A percentile compares a stretch with the other conserved stretches of the same genome.
Conservation (phyloP, 2,888 invertebrate species). For the Cosmia pyralina region DNA sequence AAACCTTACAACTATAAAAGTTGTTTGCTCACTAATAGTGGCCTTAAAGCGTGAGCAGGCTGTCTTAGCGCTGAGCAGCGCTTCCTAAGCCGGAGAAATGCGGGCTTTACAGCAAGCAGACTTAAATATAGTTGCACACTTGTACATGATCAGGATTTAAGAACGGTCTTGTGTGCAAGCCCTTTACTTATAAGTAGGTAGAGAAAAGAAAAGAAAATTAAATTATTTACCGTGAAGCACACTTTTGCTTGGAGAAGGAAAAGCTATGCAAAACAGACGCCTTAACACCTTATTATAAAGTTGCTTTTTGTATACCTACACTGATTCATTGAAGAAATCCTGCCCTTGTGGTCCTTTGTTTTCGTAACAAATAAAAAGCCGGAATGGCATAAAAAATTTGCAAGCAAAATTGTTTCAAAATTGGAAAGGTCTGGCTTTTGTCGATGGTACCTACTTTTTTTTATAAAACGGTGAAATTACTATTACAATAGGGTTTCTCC, state of each 20-base stretch:
- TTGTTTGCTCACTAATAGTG: conserved; percentile 17
- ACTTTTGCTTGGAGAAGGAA: not conserved
- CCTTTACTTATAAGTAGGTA: not conserved
- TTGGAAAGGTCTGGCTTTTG: too few relatives aligned
- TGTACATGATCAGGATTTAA: conserved; percentile 24
- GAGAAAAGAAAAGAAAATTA: not conserved
- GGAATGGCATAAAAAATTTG: too few relatives aligned
- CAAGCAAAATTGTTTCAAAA: too few relatives aligned
- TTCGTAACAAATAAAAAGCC: too few relatives aligned
- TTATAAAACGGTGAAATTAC: not conserved
- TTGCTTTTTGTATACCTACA: too few relatives aligned
- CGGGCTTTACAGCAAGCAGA: conserved; percentile 39
- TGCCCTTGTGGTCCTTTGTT: too few relatives aligned
- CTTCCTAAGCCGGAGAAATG: conserved; percentile 47
- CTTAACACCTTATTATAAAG: too few relatives aligned
- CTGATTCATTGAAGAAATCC: too few relatives aligned
- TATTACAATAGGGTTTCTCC: not conserved
- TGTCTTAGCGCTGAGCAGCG: conserved; percentile 26
- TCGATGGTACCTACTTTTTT: not conserved
- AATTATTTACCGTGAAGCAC: not conserved
- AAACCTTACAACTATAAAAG: not conserved
- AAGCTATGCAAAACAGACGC: too few relatives aligned
- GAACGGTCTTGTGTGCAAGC: conserved; percentile 17
- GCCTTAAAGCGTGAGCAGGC: conserved; percentile 11
- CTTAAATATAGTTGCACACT: conserved; percentile 11